Evolutionary conservation across 2,888 invertebrate species (phyloP).

Genomic region (Drepanosiphum platanoidis): DNA sequence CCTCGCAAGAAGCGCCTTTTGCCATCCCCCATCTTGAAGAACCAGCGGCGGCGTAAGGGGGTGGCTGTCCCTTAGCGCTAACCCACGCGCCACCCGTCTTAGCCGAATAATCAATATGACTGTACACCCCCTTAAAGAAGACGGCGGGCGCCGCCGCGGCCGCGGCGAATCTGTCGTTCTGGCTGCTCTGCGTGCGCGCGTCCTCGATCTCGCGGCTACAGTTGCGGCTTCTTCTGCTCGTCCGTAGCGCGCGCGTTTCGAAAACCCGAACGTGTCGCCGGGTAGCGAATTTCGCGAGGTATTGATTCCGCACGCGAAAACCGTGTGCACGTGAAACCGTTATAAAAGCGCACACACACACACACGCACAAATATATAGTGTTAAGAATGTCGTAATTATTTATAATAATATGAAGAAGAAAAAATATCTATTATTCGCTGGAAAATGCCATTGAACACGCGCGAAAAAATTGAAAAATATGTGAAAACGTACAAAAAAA

Average conservation of each 20-base stretch:
- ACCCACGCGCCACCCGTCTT: constrained; percentile 61
- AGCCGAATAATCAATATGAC: constrained; percentile 59
- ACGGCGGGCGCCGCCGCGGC: constrained; percentile 47
- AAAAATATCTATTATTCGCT: no score
- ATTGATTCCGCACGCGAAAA: no score
- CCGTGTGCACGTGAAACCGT: no score
- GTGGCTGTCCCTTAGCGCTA: constrained; percentile 54
- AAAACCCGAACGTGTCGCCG: neutral
- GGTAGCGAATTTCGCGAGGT: neutral
- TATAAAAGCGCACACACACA: no score
- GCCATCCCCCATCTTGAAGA: constrained; percentile 51
- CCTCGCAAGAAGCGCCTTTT: constrained; percentile 57
- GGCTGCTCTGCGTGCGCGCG: constrained; percentile 27
- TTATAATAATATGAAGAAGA: no score
- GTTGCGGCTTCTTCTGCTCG: neutral
- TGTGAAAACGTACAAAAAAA: no score
- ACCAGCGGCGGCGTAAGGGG: constrained; percentile 59
- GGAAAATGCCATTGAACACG: no score
- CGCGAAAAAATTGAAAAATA: no score
- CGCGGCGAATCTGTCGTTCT: constrained; percentile 20
- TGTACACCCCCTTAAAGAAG: constrained; percentile 59
- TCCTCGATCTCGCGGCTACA: constrained; percentile 22
- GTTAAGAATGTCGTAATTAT: no score
- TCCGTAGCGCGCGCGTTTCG: neutral
- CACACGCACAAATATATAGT: no score